Evolutionary conservation across 2,888 invertebrate species (phyloP), one percentile per base, ranked within the genome.

Genomic region (Caenorhabditis drosophilae): DNA sequence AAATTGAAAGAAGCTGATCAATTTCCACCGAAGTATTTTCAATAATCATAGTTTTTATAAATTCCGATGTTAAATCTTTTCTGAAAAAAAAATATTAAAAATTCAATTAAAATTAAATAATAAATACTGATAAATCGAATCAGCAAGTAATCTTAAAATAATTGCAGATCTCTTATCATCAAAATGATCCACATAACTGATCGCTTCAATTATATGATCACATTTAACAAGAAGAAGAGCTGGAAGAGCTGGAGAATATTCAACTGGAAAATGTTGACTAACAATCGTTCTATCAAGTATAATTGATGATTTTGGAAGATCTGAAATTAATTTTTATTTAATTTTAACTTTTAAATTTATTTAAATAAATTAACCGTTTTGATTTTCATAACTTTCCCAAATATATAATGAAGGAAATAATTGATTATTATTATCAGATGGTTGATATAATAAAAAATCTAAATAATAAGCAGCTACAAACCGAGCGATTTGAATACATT

Each of bases 141-240:
- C 71, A 7, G 64, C 67, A 1, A 67, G 25, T 4, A 71, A 23
- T 12, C 71, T 42, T 12, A 71, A 31, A 7, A 68, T 48, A 2
- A 71, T 44, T 23, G 67, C 52, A 4, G 71, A 60, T 23, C 71
- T 36, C 12, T 66, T 40, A 41, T 71, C 71, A 41, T 67, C 61
- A 46, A 71, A 71, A 36, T 68, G 62, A 38, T 71, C 71, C 1
- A 56, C 45, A 50, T 71, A 71, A 18, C 58, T 53, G n/a, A 71
- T 56, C 23, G 71, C 64, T 34, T 71, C 71, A 4, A 71, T 52
- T 2, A 67, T 38, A 27, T 42, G 40, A 15, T 59, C 47, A 35
- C 64, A 68, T 34, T 66, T 52, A 11, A 66, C 56, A 12, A 71
- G 46, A 1, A 71, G 41, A 50, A 67, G 56, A n/a, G 64, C 67